Percentiles rank a stretch among this genome's conserved stretches.
phyloP scores from a whole-genome alignment of 2,113 vertebrate genomes.

The Asarcornis scutulata region DNA sequence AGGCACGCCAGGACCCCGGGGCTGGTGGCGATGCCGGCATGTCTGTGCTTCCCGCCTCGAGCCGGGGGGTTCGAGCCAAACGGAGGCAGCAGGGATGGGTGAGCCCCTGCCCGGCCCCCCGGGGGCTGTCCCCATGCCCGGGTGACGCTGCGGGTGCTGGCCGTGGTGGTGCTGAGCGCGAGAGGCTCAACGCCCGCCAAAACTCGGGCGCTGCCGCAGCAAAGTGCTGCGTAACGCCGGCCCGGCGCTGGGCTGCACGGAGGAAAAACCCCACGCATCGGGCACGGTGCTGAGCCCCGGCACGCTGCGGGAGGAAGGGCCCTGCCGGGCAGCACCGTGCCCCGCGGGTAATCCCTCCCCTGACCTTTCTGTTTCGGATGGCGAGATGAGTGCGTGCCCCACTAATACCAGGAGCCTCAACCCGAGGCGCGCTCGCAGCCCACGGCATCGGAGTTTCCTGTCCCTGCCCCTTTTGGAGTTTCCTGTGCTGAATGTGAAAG shows the following conservation, averaged over 20 bases:
- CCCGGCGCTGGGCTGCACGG: not conserved
- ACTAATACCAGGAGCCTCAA: not conserved
- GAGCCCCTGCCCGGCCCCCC: not conserved
- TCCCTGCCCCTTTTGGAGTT: not conserved
- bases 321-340: not conserved
- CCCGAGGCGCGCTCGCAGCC: not conserved
- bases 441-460: not conserved
- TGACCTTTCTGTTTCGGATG: conserved; percentile 27
- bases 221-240: not conserved
- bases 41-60: not conserved
- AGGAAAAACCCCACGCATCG: not conserved
- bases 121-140: accelerated
- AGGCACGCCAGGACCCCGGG: accelerated
- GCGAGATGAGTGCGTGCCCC: not conserved
- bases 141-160: accelerated
- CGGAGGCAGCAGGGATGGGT: no score
- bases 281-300: no score
- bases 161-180: accelerated
- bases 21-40: accelerated
- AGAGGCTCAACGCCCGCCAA: not conserved
- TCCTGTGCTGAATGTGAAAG: not conserved
- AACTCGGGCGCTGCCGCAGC: not conserved
- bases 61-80: not conserved
- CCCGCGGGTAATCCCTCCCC: not conserved
- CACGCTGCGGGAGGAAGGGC: not conserved